Evolutionary conservation across 2,797 vertebrate genomes (phyloP).

Genomic region (Rhinatrema bivittatum): DNA sequence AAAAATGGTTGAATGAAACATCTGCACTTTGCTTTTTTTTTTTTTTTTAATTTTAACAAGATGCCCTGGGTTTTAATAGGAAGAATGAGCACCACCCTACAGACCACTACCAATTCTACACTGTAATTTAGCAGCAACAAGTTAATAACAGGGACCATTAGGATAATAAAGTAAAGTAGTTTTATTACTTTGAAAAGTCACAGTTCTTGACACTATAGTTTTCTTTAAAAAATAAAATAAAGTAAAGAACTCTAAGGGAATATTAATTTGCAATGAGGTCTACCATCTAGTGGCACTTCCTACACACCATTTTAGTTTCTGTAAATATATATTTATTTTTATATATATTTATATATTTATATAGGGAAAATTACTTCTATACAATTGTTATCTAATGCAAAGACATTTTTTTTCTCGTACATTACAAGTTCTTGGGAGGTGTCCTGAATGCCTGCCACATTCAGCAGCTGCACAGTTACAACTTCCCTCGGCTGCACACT

Average conservation of each 20-base stretch:
- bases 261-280: conserved; percentile 69
- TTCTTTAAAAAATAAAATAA: conserved; percentile 79
- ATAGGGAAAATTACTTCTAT: conserved; percentile 62
- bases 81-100: conserved; percentile 76
- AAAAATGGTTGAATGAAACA: conserved; percentile 53
- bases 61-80: conserved; percentile 71
- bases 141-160: conserved; percentile 84
- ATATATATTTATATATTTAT: conserved; percentile 53
- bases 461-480: conserved; percentile 71
- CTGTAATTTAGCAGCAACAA: conserved; percentile 94
- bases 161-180: conserved; percentile 91
- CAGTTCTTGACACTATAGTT: conserved; percentile 80
- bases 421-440: conserved; percentile 73
- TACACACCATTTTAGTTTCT: conserved; percentile 51
- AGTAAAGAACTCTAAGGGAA: conserved; percentile 52
- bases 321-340: conserved; percentile 54
- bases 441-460: conserved; percentile 67
- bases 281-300: conserved; percentile 59
- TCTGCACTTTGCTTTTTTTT: too few relatives aligned
- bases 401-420: conserved; percentile 68
- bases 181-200: conserved; percentile 83
- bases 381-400: conserved; percentile 73
- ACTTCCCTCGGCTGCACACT: conserved; percentile 73
- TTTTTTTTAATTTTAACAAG: conserved; percentile 87
- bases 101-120: conserved; percentile 77